phyloP scores from a whole-genome alignment of 1,140 invertebrate species.

The Eurosta solidaginis region DNA sequence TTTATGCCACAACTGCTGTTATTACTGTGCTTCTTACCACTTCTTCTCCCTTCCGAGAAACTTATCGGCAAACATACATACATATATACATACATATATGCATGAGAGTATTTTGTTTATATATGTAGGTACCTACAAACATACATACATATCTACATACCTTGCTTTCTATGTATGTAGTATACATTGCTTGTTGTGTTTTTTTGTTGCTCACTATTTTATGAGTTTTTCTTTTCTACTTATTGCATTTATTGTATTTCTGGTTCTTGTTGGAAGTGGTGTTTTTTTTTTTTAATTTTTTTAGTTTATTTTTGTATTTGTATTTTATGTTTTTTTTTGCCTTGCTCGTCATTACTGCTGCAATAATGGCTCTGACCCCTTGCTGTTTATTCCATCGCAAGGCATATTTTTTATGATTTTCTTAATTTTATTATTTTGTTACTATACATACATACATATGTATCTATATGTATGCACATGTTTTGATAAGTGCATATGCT shows the following conservation, averaged over 20 bases:
- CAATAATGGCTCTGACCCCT: not conserved
- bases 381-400: not conserved
- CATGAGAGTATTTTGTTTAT: too few relatives aligned
- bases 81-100: not conserved
- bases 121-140: too few relatives aligned
- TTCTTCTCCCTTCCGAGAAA: not conserved
- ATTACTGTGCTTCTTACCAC: not conserved
- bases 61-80: not conserved
- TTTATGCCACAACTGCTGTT: not conserved
- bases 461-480: not conserved
- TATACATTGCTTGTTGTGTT: not conserved
- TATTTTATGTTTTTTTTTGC: conserved; percentile 10
- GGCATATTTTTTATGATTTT: not conserved
- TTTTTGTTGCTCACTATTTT: conserved; percentile 9
- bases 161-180: not conserved
- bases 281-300: not conserved
- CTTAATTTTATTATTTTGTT: not conserved
- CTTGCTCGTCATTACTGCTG: not conserved
- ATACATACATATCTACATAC: not conserved
- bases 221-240: conserved; percentile 18
- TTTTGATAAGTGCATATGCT: not conserved
- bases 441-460: not conserved
- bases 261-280: not conserved
- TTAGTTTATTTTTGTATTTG: conserved; percentile 21
- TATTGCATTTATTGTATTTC: conserved; percentile 9